Evolutionary conservation across 2,113 vertebrate species (phyloP).

Genomic region (Clinocottus analis): DNA sequence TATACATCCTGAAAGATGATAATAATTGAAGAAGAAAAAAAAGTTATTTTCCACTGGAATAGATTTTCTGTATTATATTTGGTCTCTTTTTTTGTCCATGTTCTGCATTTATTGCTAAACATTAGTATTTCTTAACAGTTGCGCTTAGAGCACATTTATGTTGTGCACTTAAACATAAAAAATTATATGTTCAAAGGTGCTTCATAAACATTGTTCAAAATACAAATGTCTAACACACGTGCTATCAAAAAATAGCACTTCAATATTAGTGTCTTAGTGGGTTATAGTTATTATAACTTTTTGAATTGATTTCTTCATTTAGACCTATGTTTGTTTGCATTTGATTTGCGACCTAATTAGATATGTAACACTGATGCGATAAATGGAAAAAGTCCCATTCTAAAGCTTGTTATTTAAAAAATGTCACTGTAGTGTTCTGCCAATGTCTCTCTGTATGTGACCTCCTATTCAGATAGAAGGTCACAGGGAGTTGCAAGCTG

Average conservation of each 20-base stretch:
- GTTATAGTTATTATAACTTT: background rate
- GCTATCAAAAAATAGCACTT: background rate
- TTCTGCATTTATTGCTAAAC: slow-evolving; percentile 3
- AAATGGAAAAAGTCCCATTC: background rate
- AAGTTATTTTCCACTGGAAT: background rate
- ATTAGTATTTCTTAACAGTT: slow-evolving; percentile 43
- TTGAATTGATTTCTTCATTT: background rate
- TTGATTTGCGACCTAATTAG: background rate
- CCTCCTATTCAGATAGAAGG: slow-evolving; percentile 70
- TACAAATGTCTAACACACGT: background rate
- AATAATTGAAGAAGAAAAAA: too few species aligned
- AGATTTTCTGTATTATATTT: background rate
- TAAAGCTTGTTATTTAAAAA: slow-evolving; percentile 2
- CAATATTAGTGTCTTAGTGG: background rate
- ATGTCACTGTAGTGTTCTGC: background rate
- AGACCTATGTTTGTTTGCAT: background rate
- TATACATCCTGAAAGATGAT: too few species aligned
- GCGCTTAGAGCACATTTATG: background rate
- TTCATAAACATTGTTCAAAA: background rate
- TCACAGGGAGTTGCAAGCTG: slow-evolving; percentile 48
- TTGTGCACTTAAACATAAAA: slow-evolving; percentile 6
- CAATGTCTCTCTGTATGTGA: background rate
- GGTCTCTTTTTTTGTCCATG: slow-evolving; percentile 27
- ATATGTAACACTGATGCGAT: background rate
- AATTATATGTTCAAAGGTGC: slow-evolving; percentile 1